Base-by-base conservation (phyloP, 2,888 invertebrate species). In the Phymatocera aterrima region DNA sequence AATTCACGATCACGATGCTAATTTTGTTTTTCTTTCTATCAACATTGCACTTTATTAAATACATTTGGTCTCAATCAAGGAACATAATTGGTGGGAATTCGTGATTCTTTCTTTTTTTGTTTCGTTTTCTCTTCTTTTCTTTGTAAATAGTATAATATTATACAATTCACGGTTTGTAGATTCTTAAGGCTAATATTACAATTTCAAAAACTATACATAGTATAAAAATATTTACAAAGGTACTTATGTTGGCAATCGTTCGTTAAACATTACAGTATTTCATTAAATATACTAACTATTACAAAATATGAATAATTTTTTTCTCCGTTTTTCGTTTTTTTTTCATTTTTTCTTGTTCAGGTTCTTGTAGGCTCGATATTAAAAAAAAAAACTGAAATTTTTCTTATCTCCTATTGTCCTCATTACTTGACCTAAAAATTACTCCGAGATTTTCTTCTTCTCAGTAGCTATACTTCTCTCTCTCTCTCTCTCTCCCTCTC, bases 21-120 rank as follows among this genome's bases (percentile, higher is more conserved):
- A 31, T 64, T 64, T 60, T 60, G 24, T 60, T 57, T 57, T 57
- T 60, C 28, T 60, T 84, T 87, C 87, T 86, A 87, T 87, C 85
- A 85, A 85, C 87, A 88, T 88, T 88, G 88, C 87, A 87, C 87
- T 84, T 87, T 82, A 84, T 87, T 88, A 88, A 87, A 86, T 88
- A 87, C 86, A 88, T 88, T 88, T 88, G 88, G 88, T 87, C 83
- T 88, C 81, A 84, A 82, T 83, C 83, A 85, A 88, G 87, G 87
- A 88, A 88, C 87, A 88, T 87, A 84, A 77, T 79, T 54, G 80
- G 81, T 80, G 78, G 78, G 77, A 79, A 81, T 77, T 81, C 79
- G 51, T 72, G 48, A 51, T 72, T 51, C 34, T 48, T 51, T 72
- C 18, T 34, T 31, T 72, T 72, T 72, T 72, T 51, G 51, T 48